These are phyloP conservation scores for Podotricha telesiphe DNA, from an alignment of 2,888 invertebrate genomes.

Conservation along the genomic window DNA sequence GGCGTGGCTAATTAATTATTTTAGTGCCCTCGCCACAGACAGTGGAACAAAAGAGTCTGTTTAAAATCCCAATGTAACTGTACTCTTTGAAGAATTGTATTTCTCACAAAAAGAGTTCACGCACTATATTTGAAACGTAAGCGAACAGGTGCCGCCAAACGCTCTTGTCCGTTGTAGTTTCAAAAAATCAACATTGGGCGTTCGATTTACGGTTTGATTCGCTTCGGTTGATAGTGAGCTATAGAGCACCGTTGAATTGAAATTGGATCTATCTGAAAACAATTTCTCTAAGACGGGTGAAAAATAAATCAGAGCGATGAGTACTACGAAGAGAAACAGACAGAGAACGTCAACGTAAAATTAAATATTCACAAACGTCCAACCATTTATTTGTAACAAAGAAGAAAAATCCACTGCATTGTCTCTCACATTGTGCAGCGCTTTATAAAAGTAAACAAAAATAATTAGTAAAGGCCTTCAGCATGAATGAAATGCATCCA, in stretches of 20 bases:
- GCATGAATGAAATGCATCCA: not conserved
- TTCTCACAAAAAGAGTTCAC: not conserved
- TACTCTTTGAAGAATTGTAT: too few species aligned
- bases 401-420: not conserved
- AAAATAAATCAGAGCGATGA: too few species aligned
- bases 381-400: not conserved
- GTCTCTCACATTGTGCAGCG: not conserved
- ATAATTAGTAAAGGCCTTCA: not conserved
- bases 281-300: too few species aligned
- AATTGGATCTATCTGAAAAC: too few species aligned
- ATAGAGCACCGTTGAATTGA: too few species aligned
- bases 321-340: not conserved
- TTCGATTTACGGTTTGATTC: too few species aligned
- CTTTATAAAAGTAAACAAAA: conserved; percentile 1
- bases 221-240: too few species aligned
- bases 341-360: too few species aligned
- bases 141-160: not conserved
- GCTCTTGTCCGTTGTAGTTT: not conserved
- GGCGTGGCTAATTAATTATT: too few species aligned
- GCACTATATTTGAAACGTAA: not conserved
- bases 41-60: too few species aligned
- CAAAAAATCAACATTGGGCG: too few species aligned
- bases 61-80: too few species aligned
- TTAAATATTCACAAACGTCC: not conserved
- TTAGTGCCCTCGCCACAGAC: not conserved